Base-by-base conservation (phyloP, 2,113 vertebrate species). In the Reinhardtius hippoglossoides region DNA sequence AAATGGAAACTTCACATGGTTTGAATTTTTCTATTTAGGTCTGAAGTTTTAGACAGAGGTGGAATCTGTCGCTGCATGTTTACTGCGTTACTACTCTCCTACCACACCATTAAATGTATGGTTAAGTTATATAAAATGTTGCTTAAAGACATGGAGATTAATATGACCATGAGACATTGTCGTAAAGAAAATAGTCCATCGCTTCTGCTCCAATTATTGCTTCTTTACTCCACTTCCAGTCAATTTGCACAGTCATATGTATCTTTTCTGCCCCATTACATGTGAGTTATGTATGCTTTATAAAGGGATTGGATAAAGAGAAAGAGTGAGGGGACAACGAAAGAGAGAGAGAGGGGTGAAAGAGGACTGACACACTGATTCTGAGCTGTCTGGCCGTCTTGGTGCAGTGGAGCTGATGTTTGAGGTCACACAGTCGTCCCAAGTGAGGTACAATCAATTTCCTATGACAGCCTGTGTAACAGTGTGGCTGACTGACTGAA, bases 381-480 rank as follows among this genome's bases (percentile, higher is more conserved):
- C 65, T 69, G 68, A 72, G 70, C 64, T 63, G 52, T 24, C 55
- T 46, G 52, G 14, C 76, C 75, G 59, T 74, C 66, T 81, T 87
- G 77, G 77, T 75, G 74, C 87, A 88, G 60, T 87, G 57, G 24
- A 81, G 74, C 67, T 82, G 80, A 74, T 74, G 81, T n/a, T 85
- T 78, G 76, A 90, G 88, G 88, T 90, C 88, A 90, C 67, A 65
- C 80, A 69, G 76, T 72, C 77, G 70, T 58, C 54, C 70, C 73
- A 67, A 76, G 44, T 74, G 76, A 74, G 27, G 63, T 35, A 40
- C 44, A 74, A 79, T 88, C 65, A 70, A 82, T 88, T 80, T 66
- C 57, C 40, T 65, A 42, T 80, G 81, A 81, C 75, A 88, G 76
- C 27, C 74, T 64, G 50, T 81, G 61, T 58, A 61, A 72, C 61